These are phyloP conservation scores for Apeltes quadracus DNA, from an alignment of 2,113 vertebrate genomes.

Conservation along the genomic window DNA sequence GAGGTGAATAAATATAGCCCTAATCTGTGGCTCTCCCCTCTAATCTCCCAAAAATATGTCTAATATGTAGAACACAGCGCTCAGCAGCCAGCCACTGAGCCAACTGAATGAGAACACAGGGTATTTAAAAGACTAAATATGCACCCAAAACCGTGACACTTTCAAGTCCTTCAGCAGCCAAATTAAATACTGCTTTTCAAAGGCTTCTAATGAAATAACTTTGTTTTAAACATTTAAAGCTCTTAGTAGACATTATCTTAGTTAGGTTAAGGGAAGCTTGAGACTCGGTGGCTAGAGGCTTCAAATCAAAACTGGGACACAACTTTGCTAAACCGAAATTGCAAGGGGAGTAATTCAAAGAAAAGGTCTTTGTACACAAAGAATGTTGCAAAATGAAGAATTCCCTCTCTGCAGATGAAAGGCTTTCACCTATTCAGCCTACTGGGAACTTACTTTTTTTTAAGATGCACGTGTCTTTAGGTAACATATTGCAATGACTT, in stretches of 20 bases:
- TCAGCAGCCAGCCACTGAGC: constrained; percentile 25
- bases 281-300: constrained; percentile 12
- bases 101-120: constrained; percentile 13
- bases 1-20: constrained; percentile 57
- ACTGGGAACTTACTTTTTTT: background rate
- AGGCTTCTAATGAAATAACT: constrained; percentile 10
- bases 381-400: constrained; percentile 8
- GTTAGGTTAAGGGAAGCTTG: constrained; percentile 5
- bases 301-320: constrained; percentile 20
- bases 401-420: background rate
- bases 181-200: constrained; percentile 17
- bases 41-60: constrained; percentile 50
- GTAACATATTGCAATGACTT: background rate
- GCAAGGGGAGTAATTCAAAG: background rate
- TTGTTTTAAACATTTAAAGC: constrained; percentile 9
- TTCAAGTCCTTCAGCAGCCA: background rate
- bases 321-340: background rate
- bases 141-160: constrained; percentile 12
- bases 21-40: constrained; percentile 31
- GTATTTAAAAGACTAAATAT: constrained; percentile 24
- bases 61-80: constrained; percentile 51
- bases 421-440: background rate
- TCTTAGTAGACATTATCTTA: background rate
- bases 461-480: background rate
- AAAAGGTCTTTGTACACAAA: background rate